A percentile compares a stretch with the other conserved stretches of the same genome.
Conservation (phyloP, 2,888 invertebrate genomes). For the Hyposoter didymator region DNA sequence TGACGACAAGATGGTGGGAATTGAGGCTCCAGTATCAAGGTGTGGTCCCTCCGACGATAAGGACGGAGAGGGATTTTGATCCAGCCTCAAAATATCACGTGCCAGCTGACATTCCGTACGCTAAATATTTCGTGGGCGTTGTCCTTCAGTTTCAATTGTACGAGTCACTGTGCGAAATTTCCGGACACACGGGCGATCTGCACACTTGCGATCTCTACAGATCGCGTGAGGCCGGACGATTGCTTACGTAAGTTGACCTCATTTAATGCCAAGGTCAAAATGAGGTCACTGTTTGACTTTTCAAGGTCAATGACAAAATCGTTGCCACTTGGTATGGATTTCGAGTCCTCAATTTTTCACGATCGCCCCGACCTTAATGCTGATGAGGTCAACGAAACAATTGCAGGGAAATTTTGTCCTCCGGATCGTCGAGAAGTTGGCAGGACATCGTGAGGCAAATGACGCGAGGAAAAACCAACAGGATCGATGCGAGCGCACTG, state of each 20-base stretch:
- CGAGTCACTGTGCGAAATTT: conserved; percentile 90
- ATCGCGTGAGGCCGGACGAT: conserved; percentile 91
- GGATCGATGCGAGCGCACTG: conserved; percentile 91
- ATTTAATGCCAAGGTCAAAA: not conserved
- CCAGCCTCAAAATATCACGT: conserved; percentile 94
- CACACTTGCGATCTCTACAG: conserved; percentile 93
- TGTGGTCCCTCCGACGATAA: conserved; percentile 88
- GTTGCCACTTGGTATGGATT: not conserved
- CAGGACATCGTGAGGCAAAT: conserved; percentile 90
- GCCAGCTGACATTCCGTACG: conserved; percentile 88
- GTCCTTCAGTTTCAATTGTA: conserved; percentile 95
- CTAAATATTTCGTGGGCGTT: conserved; percentile 91
- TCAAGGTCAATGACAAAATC: not conserved
- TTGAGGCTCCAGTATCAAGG: conserved; percentile 90
- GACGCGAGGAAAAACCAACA: conserved; percentile 89
- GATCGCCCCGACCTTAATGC: not conserved
- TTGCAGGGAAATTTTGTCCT: conserved; percentile 88
- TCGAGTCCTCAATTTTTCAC: not conserved
- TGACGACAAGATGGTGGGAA: conserved; percentile 92
- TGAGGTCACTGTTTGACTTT: not conserved
- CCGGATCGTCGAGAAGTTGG: conserved; percentile 89
- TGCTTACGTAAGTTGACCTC: conserved; percentile 87
- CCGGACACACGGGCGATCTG: conserved; percentile 90
- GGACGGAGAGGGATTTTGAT: conserved; percentile 92
- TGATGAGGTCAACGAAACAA: not conserved